A percentile compares a stretch with the other conserved stretches of the same genome.
These are phyloP conservation scores for Neosilurus hyrtlii DNA, from an alignment of 2,797 vertebrate genomes.

Conservation along the genomic window DNA sequence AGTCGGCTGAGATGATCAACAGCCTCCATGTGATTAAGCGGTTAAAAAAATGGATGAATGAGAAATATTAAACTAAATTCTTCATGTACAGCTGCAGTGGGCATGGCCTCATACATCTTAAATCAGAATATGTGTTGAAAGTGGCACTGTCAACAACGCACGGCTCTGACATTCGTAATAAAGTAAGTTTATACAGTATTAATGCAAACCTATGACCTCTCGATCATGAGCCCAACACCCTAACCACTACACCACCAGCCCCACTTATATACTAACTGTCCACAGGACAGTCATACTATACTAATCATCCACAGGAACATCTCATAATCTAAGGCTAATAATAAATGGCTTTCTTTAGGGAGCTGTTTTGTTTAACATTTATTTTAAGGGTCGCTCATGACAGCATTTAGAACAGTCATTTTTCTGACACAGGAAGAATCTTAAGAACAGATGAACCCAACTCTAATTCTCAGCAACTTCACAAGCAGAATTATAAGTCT, in stretches of 20 bases:
- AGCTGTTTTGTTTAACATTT: neutral
- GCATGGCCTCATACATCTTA: neutral
- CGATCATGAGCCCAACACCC: no score
- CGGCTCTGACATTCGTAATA: neutral
- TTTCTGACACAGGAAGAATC: neutral
- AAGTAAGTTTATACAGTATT: neutral
- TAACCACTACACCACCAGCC: no score
- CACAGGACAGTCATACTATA: no score
- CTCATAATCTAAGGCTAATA: neutral
- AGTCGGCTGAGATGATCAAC: no score
- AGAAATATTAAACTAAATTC: neutral
- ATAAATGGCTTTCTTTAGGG: neutral
- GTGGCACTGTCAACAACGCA: neutral
- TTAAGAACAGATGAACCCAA: neutral
- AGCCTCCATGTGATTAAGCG: no score
- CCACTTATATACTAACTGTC: neutral
- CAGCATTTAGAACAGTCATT: neutral
- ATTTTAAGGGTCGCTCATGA: neutral
- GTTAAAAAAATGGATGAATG: neutral
- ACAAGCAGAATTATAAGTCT: neutral
- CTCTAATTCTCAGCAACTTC: neutral
- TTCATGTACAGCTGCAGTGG: neutral
- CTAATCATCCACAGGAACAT: neutral
- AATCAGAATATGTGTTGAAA: neutral
- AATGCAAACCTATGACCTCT: no score